Evolutionary conservation across 2,113 vertebrate genomes (phyloP).

Genomic region (Helogale parvula): DNA sequence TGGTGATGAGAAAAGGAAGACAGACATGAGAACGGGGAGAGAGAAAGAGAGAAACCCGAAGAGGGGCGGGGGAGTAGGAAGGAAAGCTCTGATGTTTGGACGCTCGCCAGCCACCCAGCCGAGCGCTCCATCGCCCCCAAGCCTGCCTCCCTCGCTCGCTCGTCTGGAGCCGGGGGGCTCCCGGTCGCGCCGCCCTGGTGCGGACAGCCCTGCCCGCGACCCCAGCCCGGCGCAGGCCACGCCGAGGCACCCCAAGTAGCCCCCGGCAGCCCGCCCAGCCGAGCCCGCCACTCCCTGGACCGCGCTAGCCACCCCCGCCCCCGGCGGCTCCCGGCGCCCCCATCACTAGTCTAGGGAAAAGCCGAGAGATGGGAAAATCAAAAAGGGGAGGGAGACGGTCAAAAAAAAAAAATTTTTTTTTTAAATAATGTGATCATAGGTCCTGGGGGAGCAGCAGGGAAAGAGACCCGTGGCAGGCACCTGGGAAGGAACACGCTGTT

Average conservation of each 20-base stretch:
- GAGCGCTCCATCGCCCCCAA: constrained; percentile 63
- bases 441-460: not conserved
- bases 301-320: constrained; percentile 44
- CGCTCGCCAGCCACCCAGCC: constrained; percentile 53
- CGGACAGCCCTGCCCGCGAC: not conserved
- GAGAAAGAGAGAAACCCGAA: constrained; percentile 72
- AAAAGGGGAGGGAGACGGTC: not conserved
- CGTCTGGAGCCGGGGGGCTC: not conserved
- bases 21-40: constrained; percentile 70
- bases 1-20: constrained; percentile 4
- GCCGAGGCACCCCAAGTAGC: constrained; percentile 50
- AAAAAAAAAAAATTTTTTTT: not conserved
- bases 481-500: constrained; percentile 50
- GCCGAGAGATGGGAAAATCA: not conserved
- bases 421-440: not conserved
- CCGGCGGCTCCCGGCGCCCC: constrained; percentile 38
- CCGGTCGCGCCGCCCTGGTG: not conserved
- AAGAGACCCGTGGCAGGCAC: constrained; percentile 34
- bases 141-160: constrained; percentile 20
- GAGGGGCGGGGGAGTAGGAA: constrained; percentile 69
- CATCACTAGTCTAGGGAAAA: not conserved
- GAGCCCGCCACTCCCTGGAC: constrained; percentile 73
- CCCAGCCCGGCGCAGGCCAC: not conserved
- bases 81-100: constrained; percentile 68
- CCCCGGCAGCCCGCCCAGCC: not conserved